phyloP scores from a whole-genome alignment of 1,140 invertebrate species.

The Leguminivora glycinivorella region DNA sequence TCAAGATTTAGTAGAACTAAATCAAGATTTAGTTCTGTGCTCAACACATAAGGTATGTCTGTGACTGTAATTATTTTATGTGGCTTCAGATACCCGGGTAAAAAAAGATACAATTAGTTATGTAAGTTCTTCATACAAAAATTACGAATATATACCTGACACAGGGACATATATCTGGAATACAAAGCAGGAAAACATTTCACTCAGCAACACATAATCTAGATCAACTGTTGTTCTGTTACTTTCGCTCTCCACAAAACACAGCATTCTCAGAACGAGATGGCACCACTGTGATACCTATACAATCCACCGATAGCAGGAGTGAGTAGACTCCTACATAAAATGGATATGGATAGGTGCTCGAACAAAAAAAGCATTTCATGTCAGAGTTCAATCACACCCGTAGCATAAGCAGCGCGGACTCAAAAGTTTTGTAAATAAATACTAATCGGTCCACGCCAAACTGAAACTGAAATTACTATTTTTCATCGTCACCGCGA shows the following conservation, averaged over 20 bases:
- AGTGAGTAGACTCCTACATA: neutral
- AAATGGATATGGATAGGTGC: neutral
- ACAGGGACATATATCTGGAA: neutral
- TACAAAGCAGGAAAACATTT: neutral
- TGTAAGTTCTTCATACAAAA: neutral
- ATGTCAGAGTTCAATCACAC: slow-evolving; percentile 2
- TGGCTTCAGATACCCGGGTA: no score
- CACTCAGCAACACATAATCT: neutral
- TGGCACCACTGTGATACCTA: neutral
- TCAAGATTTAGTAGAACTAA: no score
- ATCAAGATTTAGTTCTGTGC: no score
- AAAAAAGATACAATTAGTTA: no score
- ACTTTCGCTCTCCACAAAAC: neutral
- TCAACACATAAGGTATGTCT: no score
- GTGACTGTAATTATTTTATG: no score
- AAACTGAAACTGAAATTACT: slow-evolving; percentile 11
- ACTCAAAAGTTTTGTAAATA: neutral
- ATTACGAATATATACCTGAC: no score
- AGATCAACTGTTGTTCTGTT: neutral
- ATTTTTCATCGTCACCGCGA: slow-evolving; percentile 22
- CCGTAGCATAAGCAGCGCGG: neutral
- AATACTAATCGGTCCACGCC: neutral
- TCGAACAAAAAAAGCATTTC: neutral
- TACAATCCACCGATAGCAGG: neutral
- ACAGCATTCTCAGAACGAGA: neutral